A percentile compares a stretch with the other conserved stretches of the same genome.
Conservation (phyloP, 2,888 invertebrate genomes). For the Mechanitis messenoides region DNA sequence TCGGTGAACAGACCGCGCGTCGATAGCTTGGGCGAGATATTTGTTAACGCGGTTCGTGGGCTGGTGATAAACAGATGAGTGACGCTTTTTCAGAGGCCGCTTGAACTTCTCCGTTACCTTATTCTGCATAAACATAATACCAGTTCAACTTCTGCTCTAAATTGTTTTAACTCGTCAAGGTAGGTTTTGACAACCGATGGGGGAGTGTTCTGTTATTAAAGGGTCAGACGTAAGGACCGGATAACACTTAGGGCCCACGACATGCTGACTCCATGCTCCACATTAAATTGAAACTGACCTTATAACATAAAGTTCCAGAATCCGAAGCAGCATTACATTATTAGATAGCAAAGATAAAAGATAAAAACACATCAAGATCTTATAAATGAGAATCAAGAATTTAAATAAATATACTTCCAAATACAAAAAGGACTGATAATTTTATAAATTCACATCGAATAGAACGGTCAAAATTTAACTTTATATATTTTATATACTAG, state of each 20-base stretch:
- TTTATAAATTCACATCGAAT: no score
- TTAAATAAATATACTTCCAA: no score
- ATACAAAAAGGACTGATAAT: no score
- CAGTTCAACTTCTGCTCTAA: slow-evolving; percentile 36
- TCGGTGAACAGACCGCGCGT: slow-evolving; percentile 91
- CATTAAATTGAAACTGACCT: slow-evolving; percentile 66
- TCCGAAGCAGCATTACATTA: slow-evolving; percentile 75
- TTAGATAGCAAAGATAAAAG: slow-evolving; percentile 50
- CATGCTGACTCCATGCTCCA: slow-evolving; percentile 71
- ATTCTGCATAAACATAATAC: slow-evolving; percentile 76
- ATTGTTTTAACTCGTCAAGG: slow-evolving; percentile 6
- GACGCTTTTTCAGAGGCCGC: slow-evolving; percentile 91
- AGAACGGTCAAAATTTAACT: no score
- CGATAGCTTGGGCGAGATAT: slow-evolving; percentile 92
- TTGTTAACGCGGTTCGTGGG: slow-evolving; percentile 94
- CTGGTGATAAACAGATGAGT: slow-evolving; percentile 90
- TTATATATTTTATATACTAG: neutral
- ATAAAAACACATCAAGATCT: slow-evolving; percentile 2
- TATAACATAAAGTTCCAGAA: slow-evolving; percentile 67
- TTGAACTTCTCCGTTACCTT: slow-evolving; percentile 92
- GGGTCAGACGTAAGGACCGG: slow-evolving; percentile 31
- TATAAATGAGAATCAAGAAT: neutral
- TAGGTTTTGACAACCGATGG: slow-evolving; percentile 2
- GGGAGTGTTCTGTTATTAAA: slow-evolving; percentile 22
- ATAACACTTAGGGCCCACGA: slow-evolving; percentile 52